Base-by-base conservation (phyloP, 1,140 invertebrate species). In the Cydia fagiglandana region DNA sequence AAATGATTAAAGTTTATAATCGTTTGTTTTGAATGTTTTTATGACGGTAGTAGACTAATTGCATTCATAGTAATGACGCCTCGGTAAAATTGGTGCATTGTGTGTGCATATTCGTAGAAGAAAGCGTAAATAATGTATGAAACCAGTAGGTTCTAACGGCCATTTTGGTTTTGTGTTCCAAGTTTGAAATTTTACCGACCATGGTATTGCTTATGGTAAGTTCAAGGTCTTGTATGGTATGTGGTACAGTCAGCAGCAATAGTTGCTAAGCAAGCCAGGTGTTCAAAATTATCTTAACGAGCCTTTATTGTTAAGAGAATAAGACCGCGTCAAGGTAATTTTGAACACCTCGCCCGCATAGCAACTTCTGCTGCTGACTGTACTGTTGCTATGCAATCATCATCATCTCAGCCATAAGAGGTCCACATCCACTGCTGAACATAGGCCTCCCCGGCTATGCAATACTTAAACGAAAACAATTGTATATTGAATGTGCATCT, bases 1-100 rank as follows among this genome's bases (percentile, higher is more conserved):
- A 2, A 24, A 24, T 24, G 6, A 5, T n/a, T 41, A 20, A 70
- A 38, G 66, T 70, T 2, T 17, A 38, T 45, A 41, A 45, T 70
- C 66, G 4, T 5, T 34, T 17, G 34, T 41, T 7, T n/a, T 12
- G 0, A 6, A 12, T 38, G 17, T 45, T 17, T 70, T 70, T 70
- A 12, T 38, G 15, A 17, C 45, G 15, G 66, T 38, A 9, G 13
- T 70, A 17, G 6, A 41, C 66, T 70, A 70, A 70, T 70, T 70
- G 66, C 66, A 70, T 70, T 70, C 66, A 70, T 41, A 70, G 30
- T 66, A 66, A 66, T 70, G 66, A 41, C 34, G 66, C 30, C 30
- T 17, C 4, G 15, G 28, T 68, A 70, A 70, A 70, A 70, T 70
- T 70, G 34, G 66, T 70, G 66, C 66, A 70, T 70, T 70, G 66